Evolutionary conservation across 2,888 invertebrate genomes (phyloP).

Genomic region (Pristionchus fissidentatus): DNA sequence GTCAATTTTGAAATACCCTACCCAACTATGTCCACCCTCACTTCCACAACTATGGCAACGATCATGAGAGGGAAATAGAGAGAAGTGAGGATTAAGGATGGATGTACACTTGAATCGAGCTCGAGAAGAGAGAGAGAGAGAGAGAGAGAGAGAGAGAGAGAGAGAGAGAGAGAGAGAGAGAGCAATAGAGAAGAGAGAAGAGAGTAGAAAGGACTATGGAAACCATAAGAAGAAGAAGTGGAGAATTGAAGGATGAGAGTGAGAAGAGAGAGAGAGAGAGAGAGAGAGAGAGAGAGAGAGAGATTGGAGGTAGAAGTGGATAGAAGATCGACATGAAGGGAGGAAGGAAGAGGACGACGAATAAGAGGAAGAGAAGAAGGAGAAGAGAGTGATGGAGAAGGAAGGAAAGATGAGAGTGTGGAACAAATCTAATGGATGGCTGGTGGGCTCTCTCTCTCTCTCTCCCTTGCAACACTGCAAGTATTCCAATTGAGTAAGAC

Average conservation of each 20-base stretch:
- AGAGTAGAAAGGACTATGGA: not conserved
- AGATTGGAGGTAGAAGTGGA: not conserved
- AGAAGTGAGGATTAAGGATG: not conserved
- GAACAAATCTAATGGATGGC: not conserved
- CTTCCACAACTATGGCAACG: not conserved
- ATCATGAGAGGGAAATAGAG: not conserved
- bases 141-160: slow-evolving; percentile 1
- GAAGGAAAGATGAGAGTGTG: slow-evolving; percentile 38
- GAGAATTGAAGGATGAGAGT: slow-evolving; percentile 4
- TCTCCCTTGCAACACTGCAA: no score
- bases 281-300: not conserved
- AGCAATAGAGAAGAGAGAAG: not conserved
- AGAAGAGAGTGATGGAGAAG: not conserved
- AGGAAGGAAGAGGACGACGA: not conserved
- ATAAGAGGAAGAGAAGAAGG: not conserved
- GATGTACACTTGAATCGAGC: slow-evolving; percentile 15
- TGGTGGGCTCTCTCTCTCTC: no score
- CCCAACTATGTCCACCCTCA: not conserved
- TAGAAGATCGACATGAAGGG: not conserved
- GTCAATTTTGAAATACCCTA: no score
- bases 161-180: not conserved
- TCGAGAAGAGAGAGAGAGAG: not conserved
- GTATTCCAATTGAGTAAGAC: not conserved
- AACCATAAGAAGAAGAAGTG: slow-evolving; percentile 22
- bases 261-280: not conserved